Base-by-base conservation (phyloP, 2,888 invertebrate genomes). In the Macrosoma leucophasiata region DNA sequence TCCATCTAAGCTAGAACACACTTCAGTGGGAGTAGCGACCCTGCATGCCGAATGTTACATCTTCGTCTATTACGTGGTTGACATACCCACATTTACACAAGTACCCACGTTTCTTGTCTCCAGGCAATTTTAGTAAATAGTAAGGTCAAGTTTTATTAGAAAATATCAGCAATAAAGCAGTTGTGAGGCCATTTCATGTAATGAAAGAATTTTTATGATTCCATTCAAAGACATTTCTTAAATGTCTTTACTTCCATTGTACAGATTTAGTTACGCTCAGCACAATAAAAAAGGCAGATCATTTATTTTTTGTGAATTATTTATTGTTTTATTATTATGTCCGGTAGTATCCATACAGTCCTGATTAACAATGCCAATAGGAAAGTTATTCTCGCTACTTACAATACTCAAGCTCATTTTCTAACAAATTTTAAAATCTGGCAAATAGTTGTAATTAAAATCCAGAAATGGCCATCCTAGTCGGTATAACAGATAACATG, bases 101-200 rank as follows among this genome's bases (percentile, higher is more conserved):
- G 58, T 50, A 52, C 36, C n/a, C 33, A 50, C 27, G 58, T 63
- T 62, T 43, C 49, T 59, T 58, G 66, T 73, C 60, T 63, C 65
- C 56, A 58, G 46, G 60, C 70, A 61, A 69, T 78, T 74, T 64
- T 33, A 50, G 38, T 58, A 72, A 73, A 58, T 62, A 62, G 57
- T 47, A 67, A 77, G 77, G 77, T 72, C 75, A 69, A 49, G 40
- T 53, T 58, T 60, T 55, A 68, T 71, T 62, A 52, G n/a, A n/a
- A n/a, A n/a, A 40, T 48, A 53, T 58, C 42, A 33, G 20, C 14
- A 19, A 28, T 30, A 35, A 36, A 6, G 20, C 9, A 11, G 21
- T 14, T 22, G 13, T 10, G 11, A 24, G 11, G 24, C 14, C 23
- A n/a, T n/a, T n/a, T n/a, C n/a, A n/a, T n/a, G n/a, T n/a, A n/a